These are phyloP conservation scores for Sisor rabdophorus DNA, from an alignment of 2,113 vertebrate species.

Conservation along the genomic window DNA sequence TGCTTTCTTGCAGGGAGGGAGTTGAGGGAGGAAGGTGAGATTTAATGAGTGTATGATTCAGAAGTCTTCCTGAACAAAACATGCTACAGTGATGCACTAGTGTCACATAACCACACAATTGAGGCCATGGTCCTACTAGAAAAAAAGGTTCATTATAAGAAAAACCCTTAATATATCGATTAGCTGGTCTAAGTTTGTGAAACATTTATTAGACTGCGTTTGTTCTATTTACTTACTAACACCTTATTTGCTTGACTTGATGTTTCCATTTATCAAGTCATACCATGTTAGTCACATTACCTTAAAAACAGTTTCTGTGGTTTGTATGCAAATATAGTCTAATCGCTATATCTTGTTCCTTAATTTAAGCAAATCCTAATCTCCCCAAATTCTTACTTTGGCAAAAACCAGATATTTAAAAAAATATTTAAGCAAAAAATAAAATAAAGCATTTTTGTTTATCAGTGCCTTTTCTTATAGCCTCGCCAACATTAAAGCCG, in stretches of 20 bases:
- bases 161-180: background rate
- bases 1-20: constrained; percentile 25
- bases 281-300: constrained; percentile 28
- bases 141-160: constrained; percentile 24
- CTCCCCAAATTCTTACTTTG: constrained; percentile 28
- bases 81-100: constrained; percentile 15
- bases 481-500: constrained; percentile 14
- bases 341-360: constrained; percentile 45
- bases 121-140: background rate
- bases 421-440: background rate
- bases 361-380: constrained; percentile 27
- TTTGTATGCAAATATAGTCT: constrained; percentile 38
- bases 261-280: background rate
- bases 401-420: background rate
- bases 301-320: constrained; percentile 27
- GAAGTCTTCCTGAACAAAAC: constrained; percentile 36
- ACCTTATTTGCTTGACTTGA: background rate
- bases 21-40: constrained; percentile 23
- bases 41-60: constrained; percentile 48
- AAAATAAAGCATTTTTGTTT: constrained; percentile 29
- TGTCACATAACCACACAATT: constrained; percentile 40
- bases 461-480: constrained; percentile 45
- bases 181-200: background rate
- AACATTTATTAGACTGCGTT: background rate
- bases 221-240: background rate